These are phyloP conservation scores for Salticus scenicus DNA, from an alignment of 2,888 invertebrate species.

Conservation along the genomic window DNA sequence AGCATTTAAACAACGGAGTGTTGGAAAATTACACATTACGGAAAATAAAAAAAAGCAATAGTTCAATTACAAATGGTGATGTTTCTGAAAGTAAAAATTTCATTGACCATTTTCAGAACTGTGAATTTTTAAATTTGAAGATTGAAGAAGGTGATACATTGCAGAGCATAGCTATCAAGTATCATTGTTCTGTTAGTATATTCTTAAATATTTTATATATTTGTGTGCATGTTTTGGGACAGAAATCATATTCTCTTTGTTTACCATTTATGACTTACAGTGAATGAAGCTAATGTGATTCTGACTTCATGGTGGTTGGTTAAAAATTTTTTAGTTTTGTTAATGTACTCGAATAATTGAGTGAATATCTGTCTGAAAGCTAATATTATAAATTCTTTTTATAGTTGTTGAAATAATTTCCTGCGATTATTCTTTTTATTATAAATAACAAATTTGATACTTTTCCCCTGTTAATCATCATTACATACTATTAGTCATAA, in stretches of 20 bases:
- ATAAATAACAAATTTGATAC: too few relatives aligned
- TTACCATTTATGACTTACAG: not conserved
- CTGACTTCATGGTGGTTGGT: too few relatives aligned
- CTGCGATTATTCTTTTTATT: too few relatives aligned
- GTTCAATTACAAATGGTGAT: constrained; percentile 7
- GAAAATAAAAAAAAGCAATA: constrained; percentile 47
- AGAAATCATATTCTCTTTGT: not conserved
- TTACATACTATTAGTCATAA: too few relatives aligned
- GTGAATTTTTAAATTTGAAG: constrained; percentile 49
- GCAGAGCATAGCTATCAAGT: constrained; percentile 60
- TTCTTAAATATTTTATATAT: not conserved
- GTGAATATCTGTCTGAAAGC: too few relatives aligned
- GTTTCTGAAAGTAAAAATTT: constrained; percentile 21
- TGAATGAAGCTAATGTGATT: not conserved
- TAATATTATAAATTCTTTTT: too few relatives aligned
- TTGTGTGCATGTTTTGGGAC: not conserved
- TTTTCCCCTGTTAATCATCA: too few relatives aligned
- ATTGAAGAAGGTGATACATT: constrained; percentile 56
- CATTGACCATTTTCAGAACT: constrained; percentile 44
- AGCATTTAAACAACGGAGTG: not conserved
- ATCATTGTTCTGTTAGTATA: constrained; percentile 64
- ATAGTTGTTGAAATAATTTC: too few relatives aligned
- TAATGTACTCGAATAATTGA: too few relatives aligned
- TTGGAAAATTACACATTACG: constrained; percentile 18
- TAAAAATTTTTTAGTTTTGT: too few relatives aligned